These are phyloP conservation scores for Shinisaurus crocodilurus DNA, from an alignment of 2,113 vertebrate genomes.

Conservation along the genomic window DNA sequence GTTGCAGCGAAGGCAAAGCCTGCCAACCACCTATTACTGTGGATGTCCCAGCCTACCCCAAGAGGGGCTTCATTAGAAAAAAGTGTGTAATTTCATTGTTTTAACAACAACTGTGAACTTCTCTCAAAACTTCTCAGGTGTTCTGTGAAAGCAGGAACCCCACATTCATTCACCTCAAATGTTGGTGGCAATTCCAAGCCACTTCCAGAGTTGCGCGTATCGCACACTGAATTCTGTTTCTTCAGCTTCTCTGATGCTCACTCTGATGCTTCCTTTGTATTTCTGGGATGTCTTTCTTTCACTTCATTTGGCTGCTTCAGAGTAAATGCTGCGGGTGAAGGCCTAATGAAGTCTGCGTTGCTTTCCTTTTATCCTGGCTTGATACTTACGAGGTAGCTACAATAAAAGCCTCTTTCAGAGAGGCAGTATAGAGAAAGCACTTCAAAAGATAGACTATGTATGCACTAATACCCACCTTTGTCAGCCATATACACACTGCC, in stretches of 20 bases:
- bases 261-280: neutral
- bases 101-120: neutral
- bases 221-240: neutral
- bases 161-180: neutral
- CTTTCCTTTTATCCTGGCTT: slow-evolving; percentile 15
- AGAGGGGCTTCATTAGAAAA: neutral
- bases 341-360: slow-evolving; percentile 5
- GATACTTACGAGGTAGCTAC: neutral
- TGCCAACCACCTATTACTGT: neutral
- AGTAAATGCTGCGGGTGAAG: neutral
- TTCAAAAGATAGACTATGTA: slow-evolving; percentile 10
- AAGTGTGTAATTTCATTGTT: neutral
- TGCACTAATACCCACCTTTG: neutral
- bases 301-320: neutral
- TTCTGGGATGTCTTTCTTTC: neutral
- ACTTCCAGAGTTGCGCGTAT: neutral
- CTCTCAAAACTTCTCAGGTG: neutral
- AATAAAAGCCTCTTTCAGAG: slow-evolving; percentile 16
- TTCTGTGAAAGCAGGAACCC: neutral
- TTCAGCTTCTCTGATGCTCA: neutral
- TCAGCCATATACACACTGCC: neutral
- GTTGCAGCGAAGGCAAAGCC: neutral
- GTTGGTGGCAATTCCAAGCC: neutral
- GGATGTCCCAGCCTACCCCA: no score
- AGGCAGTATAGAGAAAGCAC: neutral